A percentile compares a stretch with the other conserved stretches of the same genome.
phyloP scores from a whole-genome alignment of 2,888 invertebrate species.

The Melanophora roralis region DNA sequence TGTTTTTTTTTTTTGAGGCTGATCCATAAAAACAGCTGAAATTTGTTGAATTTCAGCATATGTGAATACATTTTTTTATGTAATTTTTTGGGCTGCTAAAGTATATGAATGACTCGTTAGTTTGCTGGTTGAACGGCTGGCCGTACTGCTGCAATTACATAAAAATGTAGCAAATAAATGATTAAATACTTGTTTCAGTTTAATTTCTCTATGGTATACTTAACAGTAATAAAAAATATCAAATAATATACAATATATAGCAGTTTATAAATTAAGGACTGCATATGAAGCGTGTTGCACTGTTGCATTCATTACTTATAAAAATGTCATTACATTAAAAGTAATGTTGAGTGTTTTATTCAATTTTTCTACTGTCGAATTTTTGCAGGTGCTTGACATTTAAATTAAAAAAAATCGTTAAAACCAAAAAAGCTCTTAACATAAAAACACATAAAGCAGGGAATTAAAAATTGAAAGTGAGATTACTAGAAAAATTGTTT shows the following conservation, averaged over 20 bases:
- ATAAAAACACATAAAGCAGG: too few species aligned
- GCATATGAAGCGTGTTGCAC: conserved; percentile 56
- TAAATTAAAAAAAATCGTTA: too few species aligned
- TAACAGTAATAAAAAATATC: neutral
- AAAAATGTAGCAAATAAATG: conserved; percentile 42
- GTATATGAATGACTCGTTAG: conserved; percentile 10
- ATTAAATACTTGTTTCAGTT: conserved; percentile 45
- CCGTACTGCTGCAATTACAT: neutral
- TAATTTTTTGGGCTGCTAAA: conserved; percentile 8
- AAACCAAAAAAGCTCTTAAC: too few species aligned
- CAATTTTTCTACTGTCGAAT: too few species aligned
- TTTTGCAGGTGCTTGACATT: too few species aligned
- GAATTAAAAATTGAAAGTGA: too few species aligned
- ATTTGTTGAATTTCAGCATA: conserved; percentile 12
- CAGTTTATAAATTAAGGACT: conserved; percentile 46
- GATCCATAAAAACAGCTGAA: neutral
- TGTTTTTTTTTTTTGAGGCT: conserved; percentile 17
- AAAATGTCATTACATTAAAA: conserved; percentile 51
- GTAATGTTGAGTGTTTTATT: conserved; percentile 26
- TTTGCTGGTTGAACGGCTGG: conserved; percentile 1
- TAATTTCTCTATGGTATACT: conserved; percentile 4
- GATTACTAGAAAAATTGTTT: too few species aligned
- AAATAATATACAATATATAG: neutral
- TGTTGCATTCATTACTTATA: conserved; percentile 33
- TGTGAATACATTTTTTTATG: neutral